Evolutionary conservation across 2,113 vertebrate species (phyloP), one percentile per base, ranked within the genome.

Genomic region (Chaetops frenatus): DNA sequence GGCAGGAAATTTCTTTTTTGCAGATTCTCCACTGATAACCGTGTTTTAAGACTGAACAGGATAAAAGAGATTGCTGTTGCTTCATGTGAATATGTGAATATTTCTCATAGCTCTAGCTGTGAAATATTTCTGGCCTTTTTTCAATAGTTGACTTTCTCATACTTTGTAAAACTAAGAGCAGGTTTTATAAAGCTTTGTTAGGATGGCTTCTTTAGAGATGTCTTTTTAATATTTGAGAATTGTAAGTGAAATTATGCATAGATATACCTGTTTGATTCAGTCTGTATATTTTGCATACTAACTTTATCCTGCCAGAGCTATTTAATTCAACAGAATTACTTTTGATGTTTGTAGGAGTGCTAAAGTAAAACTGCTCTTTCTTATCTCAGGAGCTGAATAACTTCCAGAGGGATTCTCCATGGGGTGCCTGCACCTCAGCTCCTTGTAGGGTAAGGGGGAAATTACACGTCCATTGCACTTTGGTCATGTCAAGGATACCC

Each of bases 171-270:
- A 47, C 12, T 44, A 71, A 44, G 31, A 54, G 11, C 15, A 28
- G 33, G 3, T 35, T 93, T 94, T 47, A 40, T 72, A 67, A 66
- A 79, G 19, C 8, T 76, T 67, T 85, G 28, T 86, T 81, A 61
- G 36, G 13, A 38, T 51, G 35, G 9, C 11, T 95, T 76, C 17
- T 87, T 90, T 69, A 50, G 33, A 1, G 0, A 31, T 54, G 15
- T 36, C 27, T 87, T 40, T 76, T 91, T 72, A 82, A 85, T 85
- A 67, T 80, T 77, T 86, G 78, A 91, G n/a, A 69, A 79, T 76
- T 76, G 3, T 48, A 69, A 65, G 25, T 65, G 25, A 54, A 36
- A 79, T 93, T 94, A 65, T 76, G 42, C 35, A 6, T 8, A 84
- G 61, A 19, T 35, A 42, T 86, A 86, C 58, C 35, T 95, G 38